Base-by-base conservation (phyloP, 2,888 invertebrate genomes). In the Siphlonurus alternatus region DNA sequence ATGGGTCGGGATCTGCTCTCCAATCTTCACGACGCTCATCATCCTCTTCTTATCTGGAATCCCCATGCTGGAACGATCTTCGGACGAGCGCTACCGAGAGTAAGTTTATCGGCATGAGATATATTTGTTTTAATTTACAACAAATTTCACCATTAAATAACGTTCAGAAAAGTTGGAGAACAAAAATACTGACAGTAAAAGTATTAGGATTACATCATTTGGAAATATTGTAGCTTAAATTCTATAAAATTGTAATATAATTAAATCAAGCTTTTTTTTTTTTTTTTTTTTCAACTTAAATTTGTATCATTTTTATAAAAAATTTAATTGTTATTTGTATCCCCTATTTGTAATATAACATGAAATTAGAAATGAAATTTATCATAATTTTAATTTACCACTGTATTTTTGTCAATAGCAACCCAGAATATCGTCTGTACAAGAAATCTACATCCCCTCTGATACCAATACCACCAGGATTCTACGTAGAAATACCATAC, bases 1-100 rank as follows among this genome's bases (percentile, higher is more conserved):
- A 77, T 93, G 91, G 88, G 80, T 91, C 24, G 91, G 88, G 10
- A 85, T 92, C 69, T 80, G 91, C 70, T 93, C 92, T 19, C 93
- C 93, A 3, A 77, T 93, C 65, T 94, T 94, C 75, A 93, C 90
- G 23, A 88, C 88, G 19, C 77, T 89, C 69, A 93, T 93, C 67
- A 88, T 94, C 71, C 78, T 94, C 63, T 93, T 93, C 77, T 80
- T 94, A 71, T 93, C 93, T 64, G 94, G 94, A 62, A 91, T 94
- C 75, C 94, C 94, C 23, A 77, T 92, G 66, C 79, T 93, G 67
- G 94, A 94, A 77, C 83, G 88, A 74, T 87, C 88, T 68, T 85
- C 93, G 61, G 93, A 94, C 76, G 89, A 92, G 72, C 87, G 90
- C 78, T 93, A 90, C 73, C 83, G 87, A 80, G 89, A 89, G 88